phyloP scores from a whole-genome alignment of 1,140 invertebrate genomes.

The Drosophila carrolli region DNA sequence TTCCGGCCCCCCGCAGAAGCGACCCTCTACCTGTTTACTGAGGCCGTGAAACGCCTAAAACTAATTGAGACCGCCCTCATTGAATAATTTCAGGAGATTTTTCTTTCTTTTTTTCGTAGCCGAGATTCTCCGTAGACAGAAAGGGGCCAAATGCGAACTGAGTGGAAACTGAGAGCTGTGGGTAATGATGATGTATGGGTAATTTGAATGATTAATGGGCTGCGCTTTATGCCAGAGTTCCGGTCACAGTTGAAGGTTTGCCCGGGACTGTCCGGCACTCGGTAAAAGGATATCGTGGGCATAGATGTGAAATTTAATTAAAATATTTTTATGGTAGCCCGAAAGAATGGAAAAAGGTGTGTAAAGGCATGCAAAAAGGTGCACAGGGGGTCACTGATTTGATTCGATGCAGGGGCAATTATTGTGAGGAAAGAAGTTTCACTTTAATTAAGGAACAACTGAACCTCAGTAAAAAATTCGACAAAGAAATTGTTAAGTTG shows the following conservation, averaged over 20 bases:
- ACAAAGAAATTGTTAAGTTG: no score
- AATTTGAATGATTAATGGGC: constrained; percentile 81
- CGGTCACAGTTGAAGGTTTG: constrained; percentile 55
- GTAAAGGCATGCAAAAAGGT: constrained; percentile 34
- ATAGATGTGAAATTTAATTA: constrained; percentile 77
- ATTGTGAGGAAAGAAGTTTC: not conserved
- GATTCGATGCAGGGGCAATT: constrained; percentile 1
- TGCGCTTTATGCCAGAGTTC: constrained; percentile 72
- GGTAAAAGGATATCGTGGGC: constrained; percentile 62
- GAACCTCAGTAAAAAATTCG: no score
- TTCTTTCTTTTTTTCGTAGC: constrained; percentile 42
- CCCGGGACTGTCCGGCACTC: constrained; percentile 28
- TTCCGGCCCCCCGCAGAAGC: constrained; percentile 17
- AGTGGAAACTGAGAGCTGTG: constrained; percentile 33
- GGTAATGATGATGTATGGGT: constrained; percentile 81
- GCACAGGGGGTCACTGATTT: constrained; percentile 23
- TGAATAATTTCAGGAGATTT: constrained; percentile 75
- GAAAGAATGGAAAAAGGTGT: constrained; percentile 35
- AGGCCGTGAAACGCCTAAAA: constrained; percentile 70
- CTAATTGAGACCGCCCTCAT: constrained; percentile 83
- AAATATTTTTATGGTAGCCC: constrained; percentile 78
- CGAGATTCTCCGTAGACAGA: constrained; percentile 53
- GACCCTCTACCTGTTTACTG: constrained; percentile 56
- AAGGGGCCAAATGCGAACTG: constrained; percentile 50
- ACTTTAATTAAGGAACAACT: not conserved